Conservation (phyloP, 2,113 vertebrate genomes). For the Tretioscincus oriximinensis region DNA sequence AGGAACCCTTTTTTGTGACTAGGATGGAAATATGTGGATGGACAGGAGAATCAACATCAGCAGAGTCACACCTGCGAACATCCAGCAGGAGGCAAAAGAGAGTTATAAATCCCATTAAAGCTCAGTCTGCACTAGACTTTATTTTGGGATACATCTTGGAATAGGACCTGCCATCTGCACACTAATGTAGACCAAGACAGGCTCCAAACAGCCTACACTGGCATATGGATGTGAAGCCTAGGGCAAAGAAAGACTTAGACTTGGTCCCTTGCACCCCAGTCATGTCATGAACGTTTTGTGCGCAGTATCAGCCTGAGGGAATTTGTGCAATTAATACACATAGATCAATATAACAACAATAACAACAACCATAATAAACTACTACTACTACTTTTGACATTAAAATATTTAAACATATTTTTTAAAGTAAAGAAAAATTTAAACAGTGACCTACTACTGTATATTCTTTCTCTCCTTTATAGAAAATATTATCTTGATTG, state of each 20-base stretch:
- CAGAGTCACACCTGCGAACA: slow-evolving; percentile 29
- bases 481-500: no score
- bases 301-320: neutral
- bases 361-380: no score
- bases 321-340: neutral
- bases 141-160: no score
- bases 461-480: neutral
- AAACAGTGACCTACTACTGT: neutral
- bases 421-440: neutral
- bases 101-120: neutral
- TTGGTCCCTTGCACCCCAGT: neutral
- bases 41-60: slow-evolving; percentile 25
- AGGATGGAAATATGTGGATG: neutral
- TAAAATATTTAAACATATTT: neutral
- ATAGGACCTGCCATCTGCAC: no score
- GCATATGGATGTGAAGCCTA: neutral
- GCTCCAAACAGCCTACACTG: no score
- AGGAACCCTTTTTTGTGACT: neutral
- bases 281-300: neutral
- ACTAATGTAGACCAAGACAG: no score
- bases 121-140: neutral
- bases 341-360: neutral
- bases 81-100: slow-evolving; percentile 35
- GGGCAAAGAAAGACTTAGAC: neutral
- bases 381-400: no score